These are phyloP conservation scores for Gobio occitaniae DNA, from an alignment of 2,797 vertebrate genomes.

Conservation along the genomic window DNA sequence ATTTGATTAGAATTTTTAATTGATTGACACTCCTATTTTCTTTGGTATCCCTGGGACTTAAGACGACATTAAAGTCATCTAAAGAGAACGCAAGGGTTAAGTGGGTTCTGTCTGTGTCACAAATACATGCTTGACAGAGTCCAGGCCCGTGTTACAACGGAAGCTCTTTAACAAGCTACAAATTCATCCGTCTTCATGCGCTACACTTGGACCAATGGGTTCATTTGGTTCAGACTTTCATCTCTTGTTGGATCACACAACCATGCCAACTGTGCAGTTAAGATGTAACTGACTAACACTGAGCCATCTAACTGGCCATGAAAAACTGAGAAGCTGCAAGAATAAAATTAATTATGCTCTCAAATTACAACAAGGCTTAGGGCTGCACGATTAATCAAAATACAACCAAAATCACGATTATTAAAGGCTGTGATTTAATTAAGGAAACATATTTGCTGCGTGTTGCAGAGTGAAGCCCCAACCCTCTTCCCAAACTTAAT, in stretches of 20 bases:
- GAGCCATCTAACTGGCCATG: neutral
- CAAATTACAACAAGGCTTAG: neutral
- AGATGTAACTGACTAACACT: neutral
- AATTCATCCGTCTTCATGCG: neutral
- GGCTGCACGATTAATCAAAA: neutral
- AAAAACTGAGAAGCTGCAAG: neutral
- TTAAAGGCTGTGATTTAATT: too few relatives aligned
- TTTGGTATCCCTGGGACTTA: neutral
- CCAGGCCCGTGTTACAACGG: neutral
- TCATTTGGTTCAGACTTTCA: neutral
- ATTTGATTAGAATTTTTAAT: too few relatives aligned
- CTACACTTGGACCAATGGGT: neutral
- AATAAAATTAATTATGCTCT: neutral
- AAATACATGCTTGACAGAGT: conserved; percentile 21
- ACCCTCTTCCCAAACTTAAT: neutral
- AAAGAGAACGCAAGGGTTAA: neutral
- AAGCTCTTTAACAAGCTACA: conserved; percentile 21
- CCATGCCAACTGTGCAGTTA: neutral
- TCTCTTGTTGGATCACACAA: neutral
- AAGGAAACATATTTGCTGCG: too few relatives aligned
- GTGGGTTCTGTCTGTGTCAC: conserved; percentile 5
- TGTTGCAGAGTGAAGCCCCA: neutral
- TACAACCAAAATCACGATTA: neutral
- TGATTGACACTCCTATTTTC: neutral
- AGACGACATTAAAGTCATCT: neutral